Evolutionary conservation across 2,113 vertebrate species (phyloP).

Genomic region (Rattus rattus): DNA sequence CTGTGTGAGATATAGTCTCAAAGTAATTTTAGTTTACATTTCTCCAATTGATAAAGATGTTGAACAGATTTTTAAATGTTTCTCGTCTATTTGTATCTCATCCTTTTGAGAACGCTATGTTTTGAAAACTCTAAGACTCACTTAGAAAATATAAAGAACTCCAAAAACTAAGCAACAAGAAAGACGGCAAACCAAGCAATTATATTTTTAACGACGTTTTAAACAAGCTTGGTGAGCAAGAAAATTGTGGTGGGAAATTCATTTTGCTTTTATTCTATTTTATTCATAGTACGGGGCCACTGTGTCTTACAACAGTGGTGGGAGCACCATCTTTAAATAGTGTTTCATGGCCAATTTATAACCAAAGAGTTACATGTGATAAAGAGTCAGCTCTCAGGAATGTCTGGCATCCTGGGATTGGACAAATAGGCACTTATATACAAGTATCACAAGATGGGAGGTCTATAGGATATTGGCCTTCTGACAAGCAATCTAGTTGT

Average conservation of each 20-base stretch:
- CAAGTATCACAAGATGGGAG: not conserved
- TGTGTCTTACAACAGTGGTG: not conserved
- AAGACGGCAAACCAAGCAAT: not conserved
- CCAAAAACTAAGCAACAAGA: not conserved
- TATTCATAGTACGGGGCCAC: not conserved
- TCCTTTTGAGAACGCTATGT: not conserved
- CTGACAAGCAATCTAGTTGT: not conserved
- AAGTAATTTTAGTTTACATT: not conserved
- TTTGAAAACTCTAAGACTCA: not conserved
- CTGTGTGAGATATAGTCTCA: not conserved
- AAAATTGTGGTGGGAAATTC: not conserved
- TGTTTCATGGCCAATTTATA: not conserved
- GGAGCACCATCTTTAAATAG: not conserved
- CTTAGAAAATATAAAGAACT: not conserved
- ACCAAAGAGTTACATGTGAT: not conserved
- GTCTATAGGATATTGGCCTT: not conserved
- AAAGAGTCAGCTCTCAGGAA: not conserved
- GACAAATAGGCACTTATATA: not conserved
- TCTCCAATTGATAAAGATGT: not conserved
- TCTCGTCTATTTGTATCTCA: not conserved
- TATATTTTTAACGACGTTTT: not conserved
- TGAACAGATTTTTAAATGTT: not conserved
- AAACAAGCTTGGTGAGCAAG: not conserved
- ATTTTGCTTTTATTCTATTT: not conserved
- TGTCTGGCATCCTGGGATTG: not conserved